Conservation (phyloP, 2,113 vertebrate species). For the Albula glossodonta region DNA sequence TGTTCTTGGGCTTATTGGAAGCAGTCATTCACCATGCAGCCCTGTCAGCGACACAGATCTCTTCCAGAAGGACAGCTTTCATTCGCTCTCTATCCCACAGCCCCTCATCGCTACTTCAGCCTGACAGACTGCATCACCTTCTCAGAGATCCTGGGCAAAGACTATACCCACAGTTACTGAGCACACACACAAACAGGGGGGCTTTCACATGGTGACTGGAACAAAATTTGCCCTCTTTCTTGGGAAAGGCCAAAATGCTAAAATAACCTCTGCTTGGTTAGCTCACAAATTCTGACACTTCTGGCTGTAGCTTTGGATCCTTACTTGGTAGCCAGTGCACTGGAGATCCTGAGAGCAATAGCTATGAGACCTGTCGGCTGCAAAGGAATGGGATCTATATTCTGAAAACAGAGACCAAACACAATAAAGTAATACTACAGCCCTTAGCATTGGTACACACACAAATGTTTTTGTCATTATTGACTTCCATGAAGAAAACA, state of each 20-base stretch:
- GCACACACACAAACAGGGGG: neutral
- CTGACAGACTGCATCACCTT: neutral
- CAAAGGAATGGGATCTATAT: too few species aligned
- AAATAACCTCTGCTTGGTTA: neutral
- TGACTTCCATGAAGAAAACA: too few species aligned
- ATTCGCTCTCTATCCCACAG: neutral
- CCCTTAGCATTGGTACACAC: too few species aligned
- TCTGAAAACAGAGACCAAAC: too few species aligned
- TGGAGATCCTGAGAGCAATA: too few species aligned
- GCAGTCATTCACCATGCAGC: neutral
- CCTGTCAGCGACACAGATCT: neutral
- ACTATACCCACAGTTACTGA: constrained; percentile 3
- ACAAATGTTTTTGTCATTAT: too few species aligned
- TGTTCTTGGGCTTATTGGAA: neutral
- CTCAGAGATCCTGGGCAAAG: neutral
- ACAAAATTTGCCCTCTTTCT: neutral
- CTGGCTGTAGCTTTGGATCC: too few species aligned
- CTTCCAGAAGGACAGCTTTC: neutral
- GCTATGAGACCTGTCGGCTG: too few species aligned
- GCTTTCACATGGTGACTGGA: neutral
- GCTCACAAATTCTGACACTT: too few species aligned
- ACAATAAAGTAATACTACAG: too few species aligned
- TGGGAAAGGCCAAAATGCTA: neutral
- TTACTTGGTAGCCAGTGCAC: too few species aligned
- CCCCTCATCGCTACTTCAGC: neutral